Conservation (phyloP, 2,797 vertebrate genomes). For the Pseudochromis fuscus region DNA sequence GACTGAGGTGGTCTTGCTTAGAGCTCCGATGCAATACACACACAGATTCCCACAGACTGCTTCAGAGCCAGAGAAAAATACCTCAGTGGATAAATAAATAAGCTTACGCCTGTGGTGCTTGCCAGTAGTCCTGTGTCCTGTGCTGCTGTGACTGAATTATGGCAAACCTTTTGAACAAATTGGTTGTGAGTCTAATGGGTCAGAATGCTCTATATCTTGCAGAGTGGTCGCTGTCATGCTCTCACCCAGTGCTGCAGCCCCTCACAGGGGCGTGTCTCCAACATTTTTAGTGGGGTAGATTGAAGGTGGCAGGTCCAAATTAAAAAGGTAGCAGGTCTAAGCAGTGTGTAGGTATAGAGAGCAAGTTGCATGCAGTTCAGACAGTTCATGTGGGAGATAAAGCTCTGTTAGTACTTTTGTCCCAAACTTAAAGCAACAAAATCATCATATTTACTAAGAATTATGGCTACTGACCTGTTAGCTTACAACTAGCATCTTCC, state of each 20-base stretch:
- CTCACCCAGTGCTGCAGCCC: slow-evolving; percentile 50
- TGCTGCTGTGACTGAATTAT: slow-evolving; percentile 81
- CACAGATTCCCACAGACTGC: slow-evolving; percentile 45
- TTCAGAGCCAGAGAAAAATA: slow-evolving; percentile 71
- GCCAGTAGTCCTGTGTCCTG: slow-evolving; percentile 60
- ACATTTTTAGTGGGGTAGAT: slow-evolving; percentile 21
- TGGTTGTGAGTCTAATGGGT: slow-evolving; percentile 86
- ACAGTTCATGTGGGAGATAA: background rate
- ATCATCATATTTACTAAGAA: too few species aligned
- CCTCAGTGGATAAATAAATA: slow-evolving; percentile 73
- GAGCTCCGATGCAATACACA: slow-evolving; percentile 36
- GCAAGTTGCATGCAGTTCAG: background rate
- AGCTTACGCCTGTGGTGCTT: slow-evolving; percentile 53
- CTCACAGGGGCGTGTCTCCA: slow-evolving; percentile 37
- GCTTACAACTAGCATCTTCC: background rate
- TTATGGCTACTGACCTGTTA: too few species aligned
- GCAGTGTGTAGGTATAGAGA: background rate
- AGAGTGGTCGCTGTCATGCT: slow-evolving; percentile 71
- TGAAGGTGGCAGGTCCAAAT: slow-evolving; percentile 21
- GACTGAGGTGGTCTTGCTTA: slow-evolving; percentile 59
- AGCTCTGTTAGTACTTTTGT: background rate
- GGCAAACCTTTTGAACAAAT: slow-evolving; percentile 88
- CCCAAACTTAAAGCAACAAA: background rate
- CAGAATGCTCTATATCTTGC: slow-evolving; percentile 84
- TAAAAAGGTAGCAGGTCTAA: background rate